Evolutionary conservation across 2,888 invertebrate genomes (phyloP).

Genomic region (Hirtodrosophila alboralis): DNA sequence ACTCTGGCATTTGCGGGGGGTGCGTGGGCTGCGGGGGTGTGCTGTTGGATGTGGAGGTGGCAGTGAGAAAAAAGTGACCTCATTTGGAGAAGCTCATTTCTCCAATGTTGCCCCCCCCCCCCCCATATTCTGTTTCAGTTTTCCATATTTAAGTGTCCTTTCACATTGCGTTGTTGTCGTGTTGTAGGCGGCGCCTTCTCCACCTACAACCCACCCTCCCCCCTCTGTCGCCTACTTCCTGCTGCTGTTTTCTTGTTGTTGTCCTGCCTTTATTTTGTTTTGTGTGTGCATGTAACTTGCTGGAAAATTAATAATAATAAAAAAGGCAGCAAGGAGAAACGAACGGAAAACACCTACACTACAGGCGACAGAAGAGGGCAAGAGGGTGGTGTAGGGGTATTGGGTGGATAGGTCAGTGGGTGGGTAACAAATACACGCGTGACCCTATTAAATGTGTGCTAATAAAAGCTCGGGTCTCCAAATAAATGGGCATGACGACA

Average conservation of each 20-base stretch:
- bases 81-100: slow-evolving; percentile 68
- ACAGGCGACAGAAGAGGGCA: not conserved
- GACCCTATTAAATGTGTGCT: slow-evolving; percentile 80
- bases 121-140: slow-evolving; percentile 43
- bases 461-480: slow-evolving; percentile 74
- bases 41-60: too few species aligned
- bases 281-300: slow-evolving; percentile 76
- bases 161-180: slow-evolving; percentile 64
- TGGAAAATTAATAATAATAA: slow-evolving; percentile 81
- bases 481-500: slow-evolving; percentile 68
- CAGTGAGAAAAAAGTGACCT: slow-evolving; percentile 69
- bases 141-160: slow-evolving; percentile 77
- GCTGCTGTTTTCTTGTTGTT: slow-evolving; percentile 32
- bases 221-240: slow-evolving; percentile 38
- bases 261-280: slow-evolving; percentile 76
- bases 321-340: slow-evolving; percentile 44
- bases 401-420: slow-evolving; percentile 29
- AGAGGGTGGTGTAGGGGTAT: too few species aligned
- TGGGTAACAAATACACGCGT: slow-evolving; percentile 73
- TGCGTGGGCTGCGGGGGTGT: too few species aligned
- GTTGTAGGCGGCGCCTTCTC: slow-evolving; percentile 44
- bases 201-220: not conserved
- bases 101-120: too few species aligned
- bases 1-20: slow-evolving; percentile 14
- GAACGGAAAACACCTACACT: slow-evolving; percentile 65